Evolutionary conservation across 2,113 vertebrate species (phyloP).

Genomic region (Cochlearius cochlearius): DNA sequence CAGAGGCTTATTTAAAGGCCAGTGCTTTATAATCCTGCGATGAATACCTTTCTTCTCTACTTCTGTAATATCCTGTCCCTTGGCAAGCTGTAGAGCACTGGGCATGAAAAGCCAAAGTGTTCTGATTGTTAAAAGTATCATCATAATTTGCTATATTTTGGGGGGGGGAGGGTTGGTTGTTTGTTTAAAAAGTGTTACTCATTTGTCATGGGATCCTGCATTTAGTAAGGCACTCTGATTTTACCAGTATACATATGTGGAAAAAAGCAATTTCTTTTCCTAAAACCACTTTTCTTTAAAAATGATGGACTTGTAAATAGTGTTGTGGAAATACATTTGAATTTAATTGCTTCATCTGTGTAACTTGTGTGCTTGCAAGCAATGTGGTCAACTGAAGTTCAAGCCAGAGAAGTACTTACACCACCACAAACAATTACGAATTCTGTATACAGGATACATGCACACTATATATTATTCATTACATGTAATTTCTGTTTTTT

Average conservation of each 20-base stretch:
- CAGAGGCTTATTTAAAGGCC: not conserved
- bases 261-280: not conserved
- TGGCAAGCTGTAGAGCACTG: not conserved
- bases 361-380: not conserved
- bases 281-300: not conserved
- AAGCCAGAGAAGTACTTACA: not conserved
- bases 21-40: not conserved
- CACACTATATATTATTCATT: not conserved
- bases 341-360: not conserved
- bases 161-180: no score
- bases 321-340: not conserved
- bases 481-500: not conserved
- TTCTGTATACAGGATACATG: not conserved
- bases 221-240: not conserved
- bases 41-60: not conserved
- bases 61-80: not conserved
- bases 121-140: not conserved
- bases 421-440: not conserved
- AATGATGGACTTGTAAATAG: not conserved
- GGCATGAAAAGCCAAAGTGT: not conserved
- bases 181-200: rapidly evolving
- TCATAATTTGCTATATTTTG: not conserved
- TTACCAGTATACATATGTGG: not conserved
- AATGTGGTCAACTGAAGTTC: not conserved
- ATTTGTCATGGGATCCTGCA: not conserved